Percentiles rank a stretch among this genome's conserved stretches.
Evolutionary conservation across 2,113 vertebrate species (phyloP).

Genomic region (Antidorcas marsupialis): DNA sequence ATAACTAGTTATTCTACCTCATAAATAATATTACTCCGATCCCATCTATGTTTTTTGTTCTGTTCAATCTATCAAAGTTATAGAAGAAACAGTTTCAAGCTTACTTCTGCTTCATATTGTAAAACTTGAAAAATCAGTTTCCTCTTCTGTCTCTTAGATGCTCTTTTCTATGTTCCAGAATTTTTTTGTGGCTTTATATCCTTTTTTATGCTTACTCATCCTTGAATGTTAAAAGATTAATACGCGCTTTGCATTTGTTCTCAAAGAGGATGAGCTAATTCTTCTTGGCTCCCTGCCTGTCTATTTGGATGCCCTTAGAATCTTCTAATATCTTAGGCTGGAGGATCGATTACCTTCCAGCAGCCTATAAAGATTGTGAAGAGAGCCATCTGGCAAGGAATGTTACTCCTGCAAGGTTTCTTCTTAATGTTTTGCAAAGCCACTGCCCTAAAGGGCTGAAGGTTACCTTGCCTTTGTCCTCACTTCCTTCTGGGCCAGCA

Average conservation of each 20-base stretch:
- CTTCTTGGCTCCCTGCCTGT: conserved; percentile 38
- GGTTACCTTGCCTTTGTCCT: background rate
- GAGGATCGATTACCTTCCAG: conserved; percentile 23
- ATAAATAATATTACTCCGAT: background rate
- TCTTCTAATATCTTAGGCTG: background rate
- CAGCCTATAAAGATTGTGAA: background rate
- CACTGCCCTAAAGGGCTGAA: background rate
- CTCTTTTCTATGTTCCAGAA: background rate
- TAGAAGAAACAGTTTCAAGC: background rate
- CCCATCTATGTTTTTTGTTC: background rate
- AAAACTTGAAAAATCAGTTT: background rate
- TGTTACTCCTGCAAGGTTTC: background rate
- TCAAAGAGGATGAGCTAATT: conserved; percentile 44
- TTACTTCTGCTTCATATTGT: background rate
- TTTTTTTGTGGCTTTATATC: background rate
- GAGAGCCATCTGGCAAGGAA: background rate
- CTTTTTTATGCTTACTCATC: conserved; percentile 48
- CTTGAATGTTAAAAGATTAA: conserved; percentile 20
- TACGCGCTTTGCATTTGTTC: conserved; percentile 30
- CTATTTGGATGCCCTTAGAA: conserved; percentile 15
- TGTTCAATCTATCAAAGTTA: background rate
- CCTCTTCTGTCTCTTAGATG: background rate
- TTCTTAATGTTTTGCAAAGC: background rate
- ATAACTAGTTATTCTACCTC: background rate
- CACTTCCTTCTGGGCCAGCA: background rate